phyloP scores from a whole-genome alignment of 2,888 invertebrate species.

The Drosophila lutescens region DNA sequence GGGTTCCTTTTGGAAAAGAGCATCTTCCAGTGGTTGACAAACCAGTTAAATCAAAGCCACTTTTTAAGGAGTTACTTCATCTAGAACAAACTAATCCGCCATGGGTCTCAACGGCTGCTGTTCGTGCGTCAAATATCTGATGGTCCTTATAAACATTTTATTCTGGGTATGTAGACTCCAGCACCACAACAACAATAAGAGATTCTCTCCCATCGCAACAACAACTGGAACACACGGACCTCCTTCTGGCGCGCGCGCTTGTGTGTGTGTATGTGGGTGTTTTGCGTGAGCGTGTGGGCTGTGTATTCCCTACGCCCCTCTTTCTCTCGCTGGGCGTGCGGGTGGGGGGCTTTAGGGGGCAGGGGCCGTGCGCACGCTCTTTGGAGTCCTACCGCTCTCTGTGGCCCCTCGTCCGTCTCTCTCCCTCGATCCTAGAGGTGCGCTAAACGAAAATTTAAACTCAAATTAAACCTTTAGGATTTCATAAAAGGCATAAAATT shows the following conservation, averaged over 20 bases:
- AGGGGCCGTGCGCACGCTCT: conserved; percentile 63
- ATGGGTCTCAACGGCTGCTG: conserved; percentile 84
- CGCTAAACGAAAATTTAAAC: not conserved
- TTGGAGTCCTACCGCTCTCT: conserved; percentile 20
- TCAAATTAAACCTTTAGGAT: too few relatives aligned
- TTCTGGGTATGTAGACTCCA: conserved; percentile 82
- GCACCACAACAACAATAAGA: conserved; percentile 35
- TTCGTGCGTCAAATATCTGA: conserved; percentile 83
- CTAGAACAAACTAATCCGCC: conserved; percentile 50
- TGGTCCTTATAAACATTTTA: conserved; percentile 83
- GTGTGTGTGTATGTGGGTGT: conserved; percentile 29
- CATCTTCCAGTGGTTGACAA: conserved; percentile 46
- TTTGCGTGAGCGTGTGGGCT: conserved; percentile 32
- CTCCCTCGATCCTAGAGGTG: conserved; percentile 6
- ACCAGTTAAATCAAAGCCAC: conserved; percentile 33
- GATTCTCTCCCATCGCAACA: conserved; percentile 46
- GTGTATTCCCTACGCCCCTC: conserved; percentile 57
- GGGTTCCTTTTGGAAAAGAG: conserved; percentile 46
- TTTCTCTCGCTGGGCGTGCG: conserved; percentile 3
- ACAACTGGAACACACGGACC: conserved; percentile 61
- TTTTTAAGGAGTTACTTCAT: conserved; percentile 1
- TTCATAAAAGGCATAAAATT: too few relatives aligned
- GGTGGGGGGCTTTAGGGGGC: conserved; percentile 3
- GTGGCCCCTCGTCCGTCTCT: not conserved
- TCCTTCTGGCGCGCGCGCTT: conserved; percentile 2